Percentiles rank a stretch among this genome's conserved stretches.
Conservation (phyloP, 2,113 vertebrate genomes). For the Etia nguti region DNA sequence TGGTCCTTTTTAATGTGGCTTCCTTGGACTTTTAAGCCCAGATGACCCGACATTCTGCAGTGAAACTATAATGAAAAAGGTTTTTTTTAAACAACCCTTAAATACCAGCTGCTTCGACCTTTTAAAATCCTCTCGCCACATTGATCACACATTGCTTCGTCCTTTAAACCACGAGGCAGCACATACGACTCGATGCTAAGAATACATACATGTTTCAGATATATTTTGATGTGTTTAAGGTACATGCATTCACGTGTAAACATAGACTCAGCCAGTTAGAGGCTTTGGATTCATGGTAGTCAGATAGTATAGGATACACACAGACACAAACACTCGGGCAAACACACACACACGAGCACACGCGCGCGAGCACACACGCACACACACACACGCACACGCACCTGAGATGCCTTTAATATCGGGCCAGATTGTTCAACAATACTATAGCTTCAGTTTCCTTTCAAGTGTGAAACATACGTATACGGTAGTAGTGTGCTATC, state of each 20-base stretch:
- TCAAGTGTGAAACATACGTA: slow-evolving; percentile 33
- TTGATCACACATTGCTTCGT: neutral
- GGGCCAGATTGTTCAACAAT: slow-evolving; percentile 60
- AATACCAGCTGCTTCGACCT: neutral
- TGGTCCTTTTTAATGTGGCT: slow-evolving; percentile 8
- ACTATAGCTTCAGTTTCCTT: slow-evolving; percentile 61
- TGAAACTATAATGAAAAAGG: neutral
- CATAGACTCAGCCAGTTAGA: slow-evolving; percentile 54
- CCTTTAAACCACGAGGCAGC: neutral
- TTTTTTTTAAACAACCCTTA: neutral
- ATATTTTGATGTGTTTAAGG: slow-evolving; percentile 23
- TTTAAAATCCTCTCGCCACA: slow-evolving; percentile 27
- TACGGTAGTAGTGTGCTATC: slow-evolving; percentile 55
- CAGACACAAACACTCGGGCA: neutral
- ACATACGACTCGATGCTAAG: slow-evolving; percentile 14
- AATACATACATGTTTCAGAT: slow-evolving; percentile 27
- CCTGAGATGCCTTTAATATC: slow-evolving; percentile 64
- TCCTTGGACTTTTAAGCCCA: neutral
- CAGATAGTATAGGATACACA: slow-evolving; percentile 8
- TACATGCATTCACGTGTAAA: slow-evolving; percentile 62
- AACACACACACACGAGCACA: neutral
- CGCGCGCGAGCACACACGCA: neutral
- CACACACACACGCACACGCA: slow-evolving; percentile 12
- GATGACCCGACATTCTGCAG: slow-evolving; percentile 10
- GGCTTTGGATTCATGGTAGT: slow-evolving; percentile 56